Conservation (phyloP, 2,888 invertebrate species). For the Cancer borealis region DNA sequence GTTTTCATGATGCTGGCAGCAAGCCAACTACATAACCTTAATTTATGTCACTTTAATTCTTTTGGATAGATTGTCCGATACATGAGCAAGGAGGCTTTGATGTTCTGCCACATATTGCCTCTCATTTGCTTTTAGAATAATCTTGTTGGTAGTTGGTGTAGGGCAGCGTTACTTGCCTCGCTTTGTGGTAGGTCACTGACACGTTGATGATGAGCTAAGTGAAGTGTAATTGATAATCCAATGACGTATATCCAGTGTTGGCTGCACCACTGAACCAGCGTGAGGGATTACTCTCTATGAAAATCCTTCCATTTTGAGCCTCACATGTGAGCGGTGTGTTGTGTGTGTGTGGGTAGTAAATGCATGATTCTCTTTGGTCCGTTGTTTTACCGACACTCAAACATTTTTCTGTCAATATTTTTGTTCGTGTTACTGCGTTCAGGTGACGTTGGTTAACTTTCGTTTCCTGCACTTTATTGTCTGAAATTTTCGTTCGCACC, state of each 20-base stretch:
- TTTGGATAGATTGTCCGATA: too few species aligned
- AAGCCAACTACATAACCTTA: too few species aligned
- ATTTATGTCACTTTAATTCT: too few species aligned
- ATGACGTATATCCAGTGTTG: background rate
- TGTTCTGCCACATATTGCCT: too few species aligned
- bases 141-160: too few species aligned
- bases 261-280: background rate
- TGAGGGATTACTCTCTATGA: background rate
- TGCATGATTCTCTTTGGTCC: background rate
- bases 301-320: background rate
- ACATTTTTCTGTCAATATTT: background rate
- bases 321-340: background rate
- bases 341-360: background rate
- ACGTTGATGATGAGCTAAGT: too few species aligned
- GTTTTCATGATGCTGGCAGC: too few species aligned
- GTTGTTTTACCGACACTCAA: background rate
- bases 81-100: too few species aligned
- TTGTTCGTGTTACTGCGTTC: background rate
- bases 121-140: too few species aligned
- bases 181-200: too few species aligned
- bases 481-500: background rate
- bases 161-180: too few species aligned
- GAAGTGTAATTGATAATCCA: too few species aligned
- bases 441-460: background rate
- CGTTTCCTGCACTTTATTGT: background rate